A percentile compares a stretch with the other conserved stretches of the same genome.
These are phyloP conservation scores for Crotalus tigris DNA, from an alignment of 2,113 vertebrate species.

Conservation along the genomic window DNA sequence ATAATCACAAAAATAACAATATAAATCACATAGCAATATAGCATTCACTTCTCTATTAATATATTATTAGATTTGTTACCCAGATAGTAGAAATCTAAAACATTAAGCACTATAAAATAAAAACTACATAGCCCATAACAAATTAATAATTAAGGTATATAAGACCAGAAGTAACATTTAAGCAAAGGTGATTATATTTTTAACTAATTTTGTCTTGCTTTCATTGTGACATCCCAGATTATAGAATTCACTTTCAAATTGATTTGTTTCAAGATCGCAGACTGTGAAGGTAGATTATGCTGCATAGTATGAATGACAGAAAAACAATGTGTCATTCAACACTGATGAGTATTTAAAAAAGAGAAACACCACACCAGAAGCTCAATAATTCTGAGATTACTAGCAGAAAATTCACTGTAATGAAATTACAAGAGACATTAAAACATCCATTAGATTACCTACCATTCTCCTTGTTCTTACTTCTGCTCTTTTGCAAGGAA, in stretches of 20 bases:
- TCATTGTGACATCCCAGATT: background rate
- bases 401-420: slow-evolving; percentile 28
- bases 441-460: slow-evolving; percentile 17
- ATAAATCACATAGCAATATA: background rate
- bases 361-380: slow-evolving; percentile 3
- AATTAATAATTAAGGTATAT: background rate
- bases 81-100: background rate
- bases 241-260: background rate
- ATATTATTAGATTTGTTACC: background rate
- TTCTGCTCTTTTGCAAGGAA: background rate
- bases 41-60: background rate
- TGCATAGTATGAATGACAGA: slow-evolving; percentile 35
- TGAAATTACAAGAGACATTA: slow-evolving; percentile 1
- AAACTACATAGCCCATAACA: background rate
- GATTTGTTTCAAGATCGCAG: background rate
- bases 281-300: background rate
- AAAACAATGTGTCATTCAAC: slow-evolving; percentile 46
- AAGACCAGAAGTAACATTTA: background rate
- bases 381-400: slow-evolving; percentile 22
- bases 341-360: slow-evolving; percentile 2
- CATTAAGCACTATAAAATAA: background rate
- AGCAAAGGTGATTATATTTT: background rate
- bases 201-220: background rate
- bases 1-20: background rate
- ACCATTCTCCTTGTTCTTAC: background rate